These are phyloP conservation scores for Propithecus coquereli DNA, from an alignment of 2,113 vertebrate genomes.

Conservation along the genomic window DNA sequence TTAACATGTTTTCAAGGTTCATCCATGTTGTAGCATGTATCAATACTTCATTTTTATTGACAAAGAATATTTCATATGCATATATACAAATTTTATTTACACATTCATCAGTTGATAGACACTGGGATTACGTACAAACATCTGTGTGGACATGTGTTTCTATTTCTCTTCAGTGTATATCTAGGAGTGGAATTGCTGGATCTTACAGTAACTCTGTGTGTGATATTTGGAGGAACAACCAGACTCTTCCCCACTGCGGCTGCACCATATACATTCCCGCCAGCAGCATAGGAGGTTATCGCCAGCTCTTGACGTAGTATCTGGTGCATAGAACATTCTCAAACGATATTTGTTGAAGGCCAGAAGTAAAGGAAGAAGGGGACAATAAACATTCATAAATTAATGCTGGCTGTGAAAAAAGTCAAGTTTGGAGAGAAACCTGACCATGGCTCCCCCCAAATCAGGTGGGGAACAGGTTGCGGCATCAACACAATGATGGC, in stretches of 20 bases:
- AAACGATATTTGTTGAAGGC: not conserved
- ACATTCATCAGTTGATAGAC: not conserved
- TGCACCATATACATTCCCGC: not conserved
- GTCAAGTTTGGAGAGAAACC: not conserved
- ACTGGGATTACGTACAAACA: not conserved
- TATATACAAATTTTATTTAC: not conserved
- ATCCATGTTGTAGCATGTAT: not conserved
- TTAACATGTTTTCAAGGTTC: not conserved
- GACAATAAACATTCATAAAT: not conserved
- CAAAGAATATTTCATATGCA: not conserved
- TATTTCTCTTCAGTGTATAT: not conserved
- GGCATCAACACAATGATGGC: rapidly evolving
- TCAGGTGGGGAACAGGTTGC: not conserved
- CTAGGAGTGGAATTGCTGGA: not conserved
- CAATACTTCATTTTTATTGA: not conserved
- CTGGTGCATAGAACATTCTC: not conserved
- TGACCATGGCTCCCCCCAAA: too few species aligned
- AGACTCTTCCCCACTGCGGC: not conserved
- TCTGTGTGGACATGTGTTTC: not conserved
- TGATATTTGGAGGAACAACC: not conserved
- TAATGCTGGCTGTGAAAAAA: not conserved
- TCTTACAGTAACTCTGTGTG: too few species aligned
- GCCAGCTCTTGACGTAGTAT: not conserved
- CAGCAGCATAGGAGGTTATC: too few species aligned
- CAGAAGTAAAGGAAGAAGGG: not conserved